phyloP scores from a whole-genome alignment of 2,113 vertebrate genomes.

The Caloenas nicobarica region DNA sequence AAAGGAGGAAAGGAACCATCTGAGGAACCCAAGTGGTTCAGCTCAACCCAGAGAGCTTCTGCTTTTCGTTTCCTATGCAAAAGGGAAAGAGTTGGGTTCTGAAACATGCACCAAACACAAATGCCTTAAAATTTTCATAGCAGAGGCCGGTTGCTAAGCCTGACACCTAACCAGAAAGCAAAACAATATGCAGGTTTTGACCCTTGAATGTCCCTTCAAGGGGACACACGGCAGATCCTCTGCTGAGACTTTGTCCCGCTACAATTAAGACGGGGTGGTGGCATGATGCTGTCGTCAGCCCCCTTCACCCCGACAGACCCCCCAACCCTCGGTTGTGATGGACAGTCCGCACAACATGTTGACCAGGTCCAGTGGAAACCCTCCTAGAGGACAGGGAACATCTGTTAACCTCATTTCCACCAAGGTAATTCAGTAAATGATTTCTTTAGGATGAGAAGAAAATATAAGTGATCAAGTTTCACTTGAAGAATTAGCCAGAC shows the following conservation, averaged over 20 bases:
- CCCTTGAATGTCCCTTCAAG: not conserved
- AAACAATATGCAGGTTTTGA: not conserved
- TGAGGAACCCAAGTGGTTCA: not conserved
- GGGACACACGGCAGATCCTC: not conserved
- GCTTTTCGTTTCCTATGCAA: not conserved
- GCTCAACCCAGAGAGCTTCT: not conserved
- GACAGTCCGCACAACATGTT: not conserved
- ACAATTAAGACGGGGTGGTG: not conserved
- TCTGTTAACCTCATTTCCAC: not conserved
- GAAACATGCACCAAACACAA: not conserved
- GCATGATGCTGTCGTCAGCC: fast-evolving
- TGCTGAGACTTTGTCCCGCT: not conserved
- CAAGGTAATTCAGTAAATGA: not conserved
- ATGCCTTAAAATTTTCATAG: not conserved
- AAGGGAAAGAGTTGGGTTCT: not conserved
- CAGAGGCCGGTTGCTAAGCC: not conserved
- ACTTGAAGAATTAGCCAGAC: not conserved
- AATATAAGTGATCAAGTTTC: fast-evolving
- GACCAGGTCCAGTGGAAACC: not conserved
- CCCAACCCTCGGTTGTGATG: fast-evolving
- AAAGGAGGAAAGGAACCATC: not conserved
- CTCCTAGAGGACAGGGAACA: not conserved
- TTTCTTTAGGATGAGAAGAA: not conserved
- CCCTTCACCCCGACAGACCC: not conserved
- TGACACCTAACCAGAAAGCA: not conserved